A percentile compares a stretch with the other conserved stretches of the same genome.
phyloP scores from a whole-genome alignment of 1,140 invertebrate genomes.

The Nasonia giraulti region DNA sequence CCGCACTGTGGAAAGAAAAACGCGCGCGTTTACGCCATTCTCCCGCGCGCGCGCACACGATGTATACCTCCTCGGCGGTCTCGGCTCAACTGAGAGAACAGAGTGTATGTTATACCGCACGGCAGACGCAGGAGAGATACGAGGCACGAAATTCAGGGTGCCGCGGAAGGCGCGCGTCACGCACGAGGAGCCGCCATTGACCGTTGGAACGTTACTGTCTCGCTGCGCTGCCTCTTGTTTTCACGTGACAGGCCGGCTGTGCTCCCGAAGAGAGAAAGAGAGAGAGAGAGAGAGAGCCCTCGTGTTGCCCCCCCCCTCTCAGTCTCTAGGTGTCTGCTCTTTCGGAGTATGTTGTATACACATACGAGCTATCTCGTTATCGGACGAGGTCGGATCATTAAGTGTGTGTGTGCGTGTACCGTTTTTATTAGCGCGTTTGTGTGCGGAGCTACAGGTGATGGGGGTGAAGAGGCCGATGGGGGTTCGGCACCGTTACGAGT shows the following conservation, averaged over 20 bases:
- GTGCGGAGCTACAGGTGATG: neutral
- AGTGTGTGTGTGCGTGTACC: too few species aligned
- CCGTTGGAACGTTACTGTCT: slow-evolving; percentile 30
- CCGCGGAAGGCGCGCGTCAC: slow-evolving; percentile 12
- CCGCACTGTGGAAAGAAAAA: too few species aligned
- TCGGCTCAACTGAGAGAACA: neutral
- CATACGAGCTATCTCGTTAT: neutral
- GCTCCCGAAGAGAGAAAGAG: neutral
- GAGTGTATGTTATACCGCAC: too few species aligned
- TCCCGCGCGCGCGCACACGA: neutral
- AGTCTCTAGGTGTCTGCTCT: neutral
- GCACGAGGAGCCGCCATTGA: slow-evolving; percentile 25
- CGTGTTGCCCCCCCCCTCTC: neutral
- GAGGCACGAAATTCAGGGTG: neutral
- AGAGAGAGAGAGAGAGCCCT: neutral
- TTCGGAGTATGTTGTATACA: neutral
- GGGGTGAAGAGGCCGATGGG: neutral
- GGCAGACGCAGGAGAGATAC: neutral
- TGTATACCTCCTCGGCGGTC: neutral
- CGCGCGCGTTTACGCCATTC: too few species aligned
- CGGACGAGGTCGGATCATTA: too few species aligned
- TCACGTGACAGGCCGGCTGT: neutral
- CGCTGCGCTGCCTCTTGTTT: neutral
- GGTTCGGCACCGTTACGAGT: neutral
- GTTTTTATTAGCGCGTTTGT: too few species aligned